phyloP scores from a whole-genome alignment of 2,797 vertebrate species.

The Takifugu ocellatus region DNA sequence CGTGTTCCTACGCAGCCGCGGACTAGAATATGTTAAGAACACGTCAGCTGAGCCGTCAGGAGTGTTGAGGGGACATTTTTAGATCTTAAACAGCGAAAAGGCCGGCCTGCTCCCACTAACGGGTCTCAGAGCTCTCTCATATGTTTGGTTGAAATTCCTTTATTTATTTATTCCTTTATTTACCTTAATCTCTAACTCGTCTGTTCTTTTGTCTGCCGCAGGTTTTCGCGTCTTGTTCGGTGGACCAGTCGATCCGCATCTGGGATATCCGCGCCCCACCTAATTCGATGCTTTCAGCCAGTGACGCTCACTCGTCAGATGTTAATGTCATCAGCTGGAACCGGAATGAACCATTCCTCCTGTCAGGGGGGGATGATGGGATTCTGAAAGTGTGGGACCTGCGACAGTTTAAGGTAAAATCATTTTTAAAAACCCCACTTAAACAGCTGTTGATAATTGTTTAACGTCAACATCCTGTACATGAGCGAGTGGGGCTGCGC shows the following conservation, averaged over 20 bases:
- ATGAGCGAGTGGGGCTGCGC: no score
- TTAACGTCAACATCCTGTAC: no score
- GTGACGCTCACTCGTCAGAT: constrained; percentile 81
- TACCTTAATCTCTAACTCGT: background rate
- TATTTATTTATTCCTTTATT: constrained; percentile 9
- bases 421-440: constrained; percentile 18
- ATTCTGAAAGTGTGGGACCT: constrained; percentile 89
- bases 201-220: constrained; percentile 33
- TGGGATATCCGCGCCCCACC: constrained; percentile 88
- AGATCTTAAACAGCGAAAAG: background rate
- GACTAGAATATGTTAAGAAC: no score
- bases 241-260: constrained; percentile 85
- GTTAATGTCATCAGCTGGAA: constrained; percentile 93
- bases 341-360: constrained; percentile 84
- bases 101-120: background rate
- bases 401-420: constrained; percentile 85
- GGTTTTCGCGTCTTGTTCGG: constrained; percentile 91
- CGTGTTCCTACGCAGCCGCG: no score
- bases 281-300: constrained; percentile 85
- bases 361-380: constrained; percentile 89
- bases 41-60: constrained; percentile 27
- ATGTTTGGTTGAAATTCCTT: background rate
- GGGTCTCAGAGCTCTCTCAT: background rate
- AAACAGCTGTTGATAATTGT: no score
- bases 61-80: background rate